Conservation (phyloP, 2,797 vertebrate species). For the Sebastiscus tertius region DNA sequence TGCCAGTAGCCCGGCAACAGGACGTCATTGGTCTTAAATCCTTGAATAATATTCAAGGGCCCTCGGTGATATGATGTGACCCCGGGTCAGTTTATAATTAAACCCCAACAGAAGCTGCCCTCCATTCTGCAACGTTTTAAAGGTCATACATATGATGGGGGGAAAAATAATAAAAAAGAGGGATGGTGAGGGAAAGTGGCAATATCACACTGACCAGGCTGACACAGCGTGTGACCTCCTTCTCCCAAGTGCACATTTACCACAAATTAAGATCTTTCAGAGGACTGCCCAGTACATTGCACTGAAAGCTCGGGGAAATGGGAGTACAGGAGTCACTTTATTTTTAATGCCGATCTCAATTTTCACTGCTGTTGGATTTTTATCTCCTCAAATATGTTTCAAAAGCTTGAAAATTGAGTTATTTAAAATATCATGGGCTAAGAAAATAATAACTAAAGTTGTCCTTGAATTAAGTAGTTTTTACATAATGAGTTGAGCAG, state of each 20-base stretch:
- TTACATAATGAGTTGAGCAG: neutral
- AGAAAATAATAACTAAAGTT: neutral
- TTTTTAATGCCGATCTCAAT: slow-evolving; percentile 4
- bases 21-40: slow-evolving; percentile 27
- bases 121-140: slow-evolving; percentile 55
- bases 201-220: slow-evolving; percentile 28
- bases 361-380: neutral
- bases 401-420: neutral
- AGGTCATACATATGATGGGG: slow-evolving; percentile 57
- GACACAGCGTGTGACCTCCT: slow-evolving; percentile 36
- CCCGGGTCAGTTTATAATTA: slow-evolving; percentile 70
- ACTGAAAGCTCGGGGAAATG: slow-evolving; percentile 9
- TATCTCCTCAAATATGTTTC: neutral
- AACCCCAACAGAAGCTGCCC: slow-evolving; percentile 61
- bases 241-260: slow-evolving; percentile 44
- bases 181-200: slow-evolving; percentile 8
- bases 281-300: neutral
- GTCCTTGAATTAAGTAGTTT: neutral
- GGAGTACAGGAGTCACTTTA: neutral
- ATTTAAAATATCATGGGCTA: neutral
- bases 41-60: slow-evolving; percentile 52
- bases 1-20: slow-evolving; percentile 14
- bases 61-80: slow-evolving; percentile 52
- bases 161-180: neutral
- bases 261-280: slow-evolving; percentile 39